phyloP scores from a whole-genome alignment of 2,888 invertebrate genomes.

The Morpho deidamia region DNA sequence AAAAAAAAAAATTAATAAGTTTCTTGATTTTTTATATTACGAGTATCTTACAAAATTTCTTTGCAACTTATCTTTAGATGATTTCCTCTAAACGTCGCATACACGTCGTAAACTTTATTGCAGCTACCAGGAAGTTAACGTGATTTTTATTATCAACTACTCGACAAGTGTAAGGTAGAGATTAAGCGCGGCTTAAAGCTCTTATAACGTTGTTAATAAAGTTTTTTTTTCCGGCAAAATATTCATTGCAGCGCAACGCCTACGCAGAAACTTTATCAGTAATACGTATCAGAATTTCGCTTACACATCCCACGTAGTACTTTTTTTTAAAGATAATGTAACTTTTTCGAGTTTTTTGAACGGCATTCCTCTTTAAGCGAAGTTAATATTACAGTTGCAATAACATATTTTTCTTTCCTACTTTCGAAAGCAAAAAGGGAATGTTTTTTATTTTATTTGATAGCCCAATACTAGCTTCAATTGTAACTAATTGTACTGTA shows the following conservation, averaged over 20 bases:
- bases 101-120: conserved; percentile 12
- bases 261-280: conserved; percentile 14
- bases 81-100: not conserved
- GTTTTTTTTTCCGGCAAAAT: not conserved
- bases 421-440: too few species aligned
- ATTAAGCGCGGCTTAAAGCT: not conserved
- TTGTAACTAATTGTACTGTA: too few species aligned
- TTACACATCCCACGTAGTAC: not conserved
- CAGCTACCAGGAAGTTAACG: conserved; percentile 8
- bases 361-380: too few species aligned
- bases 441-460: too few species aligned
- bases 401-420: too few species aligned
- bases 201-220: not conserved
- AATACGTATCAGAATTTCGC: conserved; percentile 15
- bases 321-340: not conserved
- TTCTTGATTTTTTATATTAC: too few species aligned
- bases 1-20: too few species aligned
- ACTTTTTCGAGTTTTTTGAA: not conserved
- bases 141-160: conserved; percentile 19
- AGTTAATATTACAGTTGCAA: too few species aligned
- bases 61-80: conserved; percentile 1
- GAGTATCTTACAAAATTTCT: not conserved
- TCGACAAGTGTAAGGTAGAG: not conserved
- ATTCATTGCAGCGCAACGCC: conserved; percentile 4
- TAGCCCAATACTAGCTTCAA: too few species aligned